Conservation (phyloP, 2,888 invertebrate genomes). For the Aproaerema taeniolella region DNA sequence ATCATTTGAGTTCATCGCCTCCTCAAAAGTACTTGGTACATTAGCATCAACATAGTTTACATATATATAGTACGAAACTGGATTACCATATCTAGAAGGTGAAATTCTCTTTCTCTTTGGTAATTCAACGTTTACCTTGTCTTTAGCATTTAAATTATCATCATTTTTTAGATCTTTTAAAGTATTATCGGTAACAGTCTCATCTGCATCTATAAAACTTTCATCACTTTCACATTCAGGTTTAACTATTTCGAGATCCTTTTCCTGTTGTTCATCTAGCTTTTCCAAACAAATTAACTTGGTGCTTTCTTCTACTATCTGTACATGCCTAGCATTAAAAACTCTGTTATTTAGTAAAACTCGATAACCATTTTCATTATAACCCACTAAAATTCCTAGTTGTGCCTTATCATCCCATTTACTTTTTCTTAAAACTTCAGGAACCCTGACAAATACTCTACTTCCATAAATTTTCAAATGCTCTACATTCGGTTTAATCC, state of each 20-base stretch:
- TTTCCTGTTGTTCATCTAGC: background rate
- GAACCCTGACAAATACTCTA: slow-evolving; percentile 28
- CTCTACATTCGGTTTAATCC: slow-evolving; percentile 23
- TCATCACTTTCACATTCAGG: slow-evolving; percentile 8
- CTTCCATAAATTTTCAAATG: slow-evolving; percentile 29
- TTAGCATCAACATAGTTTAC: slow-evolving; percentile 27
- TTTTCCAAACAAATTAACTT: background rate
- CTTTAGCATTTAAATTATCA: slow-evolving; percentile 4
- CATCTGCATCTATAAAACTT: slow-evolving; percentile 10
- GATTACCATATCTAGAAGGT: slow-evolving; percentile 2
- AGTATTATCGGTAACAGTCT: slow-evolving; percentile 11
- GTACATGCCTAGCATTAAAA: slow-evolving; percentile 25
- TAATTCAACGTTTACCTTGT: slow-evolving; percentile 16
- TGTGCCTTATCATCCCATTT: slow-evolving; percentile 30
- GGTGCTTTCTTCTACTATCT: slow-evolving; percentile 24
- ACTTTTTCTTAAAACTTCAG: slow-evolving; percentile 25
- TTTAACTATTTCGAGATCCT: background rate
- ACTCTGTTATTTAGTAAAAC: slow-evolving; percentile 26
- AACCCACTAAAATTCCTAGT: slow-evolving; percentile 26
- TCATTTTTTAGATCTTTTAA: slow-evolving; percentile 1
- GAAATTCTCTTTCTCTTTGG: slow-evolving; percentile 13
- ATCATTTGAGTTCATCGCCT: slow-evolving; percentile 27
- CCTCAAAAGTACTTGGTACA: slow-evolving; percentile 28
- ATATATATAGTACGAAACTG: slow-evolving; percentile 19
- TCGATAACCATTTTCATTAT: slow-evolving; percentile 28